Percentiles rank a stretch among this genome's conserved stretches.
Conservation (phyloP, 1,140 invertebrate genomes). For the Musca domestica region DNA sequence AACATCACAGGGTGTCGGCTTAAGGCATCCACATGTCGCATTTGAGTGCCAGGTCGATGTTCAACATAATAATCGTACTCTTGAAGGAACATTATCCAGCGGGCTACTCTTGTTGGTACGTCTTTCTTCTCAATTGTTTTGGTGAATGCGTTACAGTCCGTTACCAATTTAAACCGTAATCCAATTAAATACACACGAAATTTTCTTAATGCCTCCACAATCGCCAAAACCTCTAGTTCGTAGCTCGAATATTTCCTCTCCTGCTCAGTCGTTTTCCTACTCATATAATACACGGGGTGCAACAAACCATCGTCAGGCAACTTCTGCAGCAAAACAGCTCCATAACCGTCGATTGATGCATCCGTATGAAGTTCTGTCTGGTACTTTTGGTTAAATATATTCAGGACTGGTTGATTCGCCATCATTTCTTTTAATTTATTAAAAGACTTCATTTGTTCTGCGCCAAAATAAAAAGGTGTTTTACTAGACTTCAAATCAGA, state of each 20-base stretch:
- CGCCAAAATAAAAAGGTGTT: too few species aligned
- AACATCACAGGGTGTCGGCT: not conserved
- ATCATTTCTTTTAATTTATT: too few species aligned
- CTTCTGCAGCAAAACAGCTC: not conserved
- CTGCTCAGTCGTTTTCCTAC: constrained; percentile 41
- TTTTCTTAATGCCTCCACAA: too few species aligned
- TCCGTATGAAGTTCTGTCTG: too few species aligned
- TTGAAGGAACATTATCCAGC: constrained; percentile 26
- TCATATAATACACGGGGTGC: constrained; percentile 30
- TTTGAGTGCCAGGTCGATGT: constrained; percentile 37
- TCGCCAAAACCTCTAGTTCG: too few species aligned
- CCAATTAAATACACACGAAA: too few species aligned
- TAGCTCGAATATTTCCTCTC: constrained; percentile 52
- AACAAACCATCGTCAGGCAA: not conserved
- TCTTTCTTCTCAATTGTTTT: constrained; percentile 30
- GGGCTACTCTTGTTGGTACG: constrained; percentile 1
- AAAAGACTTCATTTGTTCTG: too few species aligned
- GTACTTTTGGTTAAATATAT: too few species aligned
- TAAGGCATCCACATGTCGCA: constrained; percentile 1
- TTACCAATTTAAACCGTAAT: too few species aligned
- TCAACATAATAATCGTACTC: constrained; percentile 46
- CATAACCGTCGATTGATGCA: not conserved
- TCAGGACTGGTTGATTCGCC: too few species aligned
- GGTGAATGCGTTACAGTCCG: constrained; percentile 34
- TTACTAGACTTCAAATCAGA: too few species aligned